Evolutionary conservation across 2,113 vertebrate species (phyloP).

Genomic region (Neogale vison): DNA sequence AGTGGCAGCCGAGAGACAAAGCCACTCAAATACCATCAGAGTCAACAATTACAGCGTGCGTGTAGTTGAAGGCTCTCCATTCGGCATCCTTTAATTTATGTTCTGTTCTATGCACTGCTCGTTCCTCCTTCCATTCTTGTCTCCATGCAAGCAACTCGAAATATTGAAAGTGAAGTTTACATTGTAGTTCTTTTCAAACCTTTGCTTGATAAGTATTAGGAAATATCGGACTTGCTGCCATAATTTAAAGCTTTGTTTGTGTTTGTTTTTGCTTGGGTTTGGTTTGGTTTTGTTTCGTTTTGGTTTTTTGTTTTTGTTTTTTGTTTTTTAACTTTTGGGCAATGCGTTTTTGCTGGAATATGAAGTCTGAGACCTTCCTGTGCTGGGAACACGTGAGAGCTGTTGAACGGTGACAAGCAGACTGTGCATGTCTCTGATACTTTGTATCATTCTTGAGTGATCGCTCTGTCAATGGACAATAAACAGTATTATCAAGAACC

Average conservation of each 20-base stretch:
- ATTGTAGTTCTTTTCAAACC: constrained; percentile 79
- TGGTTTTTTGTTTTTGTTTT: background rate
- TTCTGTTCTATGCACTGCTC: constrained; percentile 14
- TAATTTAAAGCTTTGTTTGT: constrained; percentile 88
- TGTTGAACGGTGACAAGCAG: constrained; percentile 82
- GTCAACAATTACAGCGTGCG: background rate
- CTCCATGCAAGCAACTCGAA: constrained; percentile 69
- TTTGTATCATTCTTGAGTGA: constrained; percentile 90
- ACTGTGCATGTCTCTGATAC: constrained; percentile 89
- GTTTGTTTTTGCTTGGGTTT: constrained; percentile 65
- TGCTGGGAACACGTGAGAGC: constrained; percentile 87
- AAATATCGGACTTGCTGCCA: constrained; percentile 82
- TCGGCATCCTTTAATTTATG: constrained; percentile 68
- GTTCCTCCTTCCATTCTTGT: background rate
- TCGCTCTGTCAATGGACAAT: constrained; percentile 88
- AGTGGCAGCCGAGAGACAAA: background rate
- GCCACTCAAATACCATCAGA: background rate
- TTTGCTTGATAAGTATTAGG: constrained; percentile 85
- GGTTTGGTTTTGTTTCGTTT: background rate
- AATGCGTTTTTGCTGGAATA: constrained; percentile 80
- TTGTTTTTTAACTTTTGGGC: background rate
- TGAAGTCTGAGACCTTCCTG: constrained; percentile 84
- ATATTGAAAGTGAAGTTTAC: constrained; percentile 81
- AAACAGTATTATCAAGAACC: constrained; percentile 92
- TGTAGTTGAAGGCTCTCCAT: background rate